Percentiles rank a stretch among this genome's conserved stretches.
Evolutionary conservation across 2,888 invertebrate species (phyloP).

Genomic region (Minunthozetes semirufus): DNA sequence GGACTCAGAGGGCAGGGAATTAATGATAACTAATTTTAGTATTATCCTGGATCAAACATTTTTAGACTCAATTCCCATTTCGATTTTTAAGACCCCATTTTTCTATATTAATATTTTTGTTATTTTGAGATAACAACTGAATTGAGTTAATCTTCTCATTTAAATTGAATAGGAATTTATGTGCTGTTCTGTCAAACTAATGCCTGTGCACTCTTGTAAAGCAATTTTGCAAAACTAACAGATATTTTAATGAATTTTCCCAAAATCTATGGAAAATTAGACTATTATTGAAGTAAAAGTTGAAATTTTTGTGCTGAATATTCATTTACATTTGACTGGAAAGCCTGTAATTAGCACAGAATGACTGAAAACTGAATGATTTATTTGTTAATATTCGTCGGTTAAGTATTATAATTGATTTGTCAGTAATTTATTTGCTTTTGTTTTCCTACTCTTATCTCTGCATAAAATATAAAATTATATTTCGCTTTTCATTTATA

Average conservation of each 20-base stretch:
- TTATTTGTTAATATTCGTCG: background rate
- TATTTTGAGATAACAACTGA: background rate
- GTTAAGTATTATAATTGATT: background rate
- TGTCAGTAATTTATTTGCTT: background rate
- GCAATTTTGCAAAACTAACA: background rate
- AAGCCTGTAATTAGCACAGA: conserved; percentile 4
- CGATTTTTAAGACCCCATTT: background rate
- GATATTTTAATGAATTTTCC: background rate
- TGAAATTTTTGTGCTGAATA: background rate
- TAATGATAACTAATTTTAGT: too few relatives aligned
- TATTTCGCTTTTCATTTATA: background rate
- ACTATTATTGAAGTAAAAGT: background rate
- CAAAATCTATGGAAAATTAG: too few relatives aligned
- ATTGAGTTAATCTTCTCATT: conserved; percentile 2
- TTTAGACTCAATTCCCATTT: too few relatives aligned
- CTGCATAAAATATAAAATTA: background rate
- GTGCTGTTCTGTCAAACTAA: too few relatives aligned
- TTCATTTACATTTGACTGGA: background rate
- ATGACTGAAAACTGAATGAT: background rate
- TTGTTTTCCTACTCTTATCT: background rate
- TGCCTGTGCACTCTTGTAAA: background rate
- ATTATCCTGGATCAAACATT: too few relatives aligned
- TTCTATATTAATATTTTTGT: background rate
- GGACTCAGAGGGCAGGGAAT: too few relatives aligned
- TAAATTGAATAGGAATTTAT: background rate